phyloP scores from a whole-genome alignment of 2,888 invertebrate species.

The Himalopsyche anomala region DNA sequence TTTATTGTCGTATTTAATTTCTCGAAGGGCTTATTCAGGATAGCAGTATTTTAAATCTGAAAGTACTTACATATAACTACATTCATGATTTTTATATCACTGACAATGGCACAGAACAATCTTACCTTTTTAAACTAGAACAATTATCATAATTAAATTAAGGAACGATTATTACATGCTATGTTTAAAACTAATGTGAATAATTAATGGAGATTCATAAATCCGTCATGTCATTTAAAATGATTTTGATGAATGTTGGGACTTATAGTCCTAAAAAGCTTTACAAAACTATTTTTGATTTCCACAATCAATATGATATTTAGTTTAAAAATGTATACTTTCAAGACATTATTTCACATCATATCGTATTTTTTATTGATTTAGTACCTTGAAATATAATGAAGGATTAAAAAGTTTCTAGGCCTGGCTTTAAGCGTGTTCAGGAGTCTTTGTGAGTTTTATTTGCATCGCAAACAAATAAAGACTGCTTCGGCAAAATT shows the following conservation, averaged over 20 bases:
- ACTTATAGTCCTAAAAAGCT: slow-evolving; percentile 4
- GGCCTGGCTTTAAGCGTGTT: too few species aligned
- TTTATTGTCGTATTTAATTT: slow-evolving; percentile 1
- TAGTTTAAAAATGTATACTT: neutral
- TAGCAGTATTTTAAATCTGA: neutral
- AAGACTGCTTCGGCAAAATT: too few species aligned
- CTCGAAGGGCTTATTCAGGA: neutral
- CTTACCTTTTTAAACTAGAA: neutral
- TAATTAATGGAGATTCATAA: neutral
- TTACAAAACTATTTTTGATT: neutral
- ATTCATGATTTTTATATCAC: neutral
- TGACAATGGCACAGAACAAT: slow-evolving; percentile 8
- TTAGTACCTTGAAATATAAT: too few species aligned
- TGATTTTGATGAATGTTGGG: neutral
- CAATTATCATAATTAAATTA: neutral
- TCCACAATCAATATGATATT: neutral
- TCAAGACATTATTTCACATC: too few species aligned
- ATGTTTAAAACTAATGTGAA: neutral
- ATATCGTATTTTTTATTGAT: too few species aligned
- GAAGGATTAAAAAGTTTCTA: too few species aligned
- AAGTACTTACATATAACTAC: neutral
- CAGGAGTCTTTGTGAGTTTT: too few species aligned
- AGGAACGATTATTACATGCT: neutral
- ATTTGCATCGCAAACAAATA: too few species aligned
- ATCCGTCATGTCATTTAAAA: slow-evolving; percentile 9